Evolutionary conservation across 2,113 vertebrate genomes (phyloP), one percentile per base, ranked within the genome.

Genomic region (Labeo rohita): DNA sequence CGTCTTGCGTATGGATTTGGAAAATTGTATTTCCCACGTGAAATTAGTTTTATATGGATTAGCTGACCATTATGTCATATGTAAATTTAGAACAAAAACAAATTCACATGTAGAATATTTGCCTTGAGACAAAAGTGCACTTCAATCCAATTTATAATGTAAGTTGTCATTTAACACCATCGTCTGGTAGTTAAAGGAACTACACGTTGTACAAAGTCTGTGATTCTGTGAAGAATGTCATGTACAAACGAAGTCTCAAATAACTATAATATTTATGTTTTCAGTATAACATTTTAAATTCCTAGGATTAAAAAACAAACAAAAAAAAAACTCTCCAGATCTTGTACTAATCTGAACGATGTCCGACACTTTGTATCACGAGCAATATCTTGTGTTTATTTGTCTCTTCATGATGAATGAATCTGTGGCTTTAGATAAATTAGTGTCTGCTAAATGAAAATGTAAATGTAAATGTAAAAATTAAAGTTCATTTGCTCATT

Each of bases 101-200:
- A 56, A 12, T 45, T 0, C 4, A 78, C 76, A 11, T 2, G 39
- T 13, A 8, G 15, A 56, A 78, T n/a, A n/a, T n/a, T 59, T 43
- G 9, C 2, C 28, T 59, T 21, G 28, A 79, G 23, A 59, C 34
- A 43, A 43, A 39, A 6, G 43, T 36, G 5, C 72, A 39, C 34
- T 11, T 54, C 52, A 79, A n/a, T 6, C 7, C 13, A 18, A 21
- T 45, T n/a, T n/a, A 50, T 49, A 13, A 50, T 52, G 15, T 68
- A 82, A n/a, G 10, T 82, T 70, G 63, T 70, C 28, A 66, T 49
- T 52, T 70, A 82, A 1, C 61, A 21, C 80, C 80, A 70, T 52
- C 80, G 9, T 70, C 63, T 82, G 80, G 80, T 70, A 52, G 63
- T 8, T 70, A 50, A 50, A 70, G 5, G 4, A 82, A 82, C 47